Conservation (phyloP, 1,140 invertebrate genomes). For the Tenebrio molitor region DNA sequence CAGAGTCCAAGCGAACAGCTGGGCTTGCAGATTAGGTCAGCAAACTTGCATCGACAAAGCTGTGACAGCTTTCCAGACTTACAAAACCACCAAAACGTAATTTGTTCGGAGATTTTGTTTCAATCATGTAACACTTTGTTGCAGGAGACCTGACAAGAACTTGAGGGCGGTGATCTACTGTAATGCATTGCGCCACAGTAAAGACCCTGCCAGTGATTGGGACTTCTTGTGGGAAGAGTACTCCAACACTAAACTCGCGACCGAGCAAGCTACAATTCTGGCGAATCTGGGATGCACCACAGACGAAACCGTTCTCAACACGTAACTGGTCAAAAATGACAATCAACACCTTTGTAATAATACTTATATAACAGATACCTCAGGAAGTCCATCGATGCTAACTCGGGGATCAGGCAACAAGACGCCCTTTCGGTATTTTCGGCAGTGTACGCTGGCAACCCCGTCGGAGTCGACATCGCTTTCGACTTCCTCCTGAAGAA, state of each 20-base stretch:
- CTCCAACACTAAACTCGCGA: constrained; percentile 66
- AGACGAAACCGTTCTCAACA: constrained; percentile 51
- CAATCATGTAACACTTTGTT: background rate
- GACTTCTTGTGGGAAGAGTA: constrained; percentile 69
- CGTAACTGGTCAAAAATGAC: background rate
- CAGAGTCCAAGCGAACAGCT: constrained; percentile 66
- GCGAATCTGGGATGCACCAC: constrained; percentile 71
- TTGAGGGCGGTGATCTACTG: constrained; percentile 73
- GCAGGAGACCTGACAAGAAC: constrained; percentile 68
- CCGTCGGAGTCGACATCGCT: constrained; percentile 66
- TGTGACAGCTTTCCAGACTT: constrained; percentile 57
- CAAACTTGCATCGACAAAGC: constrained; percentile 66
- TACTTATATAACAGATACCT: background rate
- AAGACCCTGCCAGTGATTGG: constrained; percentile 63
- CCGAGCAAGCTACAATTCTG: constrained; percentile 71
- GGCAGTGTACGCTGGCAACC: constrained; percentile 66
- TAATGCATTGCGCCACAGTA: constrained; percentile 65
- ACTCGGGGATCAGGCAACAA: constrained; percentile 30
- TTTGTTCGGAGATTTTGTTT: background rate
- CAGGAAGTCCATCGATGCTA: background rate
- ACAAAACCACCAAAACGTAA: background rate
- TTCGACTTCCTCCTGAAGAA: constrained; percentile 68
- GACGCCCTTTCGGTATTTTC: constrained; percentile 61
- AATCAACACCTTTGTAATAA: background rate
- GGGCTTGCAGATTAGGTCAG: constrained; percentile 69